These are phyloP conservation scores for Callimorpha dominula DNA, from an alignment of 2,888 invertebrate genomes.

Conservation along the genomic window DNA sequence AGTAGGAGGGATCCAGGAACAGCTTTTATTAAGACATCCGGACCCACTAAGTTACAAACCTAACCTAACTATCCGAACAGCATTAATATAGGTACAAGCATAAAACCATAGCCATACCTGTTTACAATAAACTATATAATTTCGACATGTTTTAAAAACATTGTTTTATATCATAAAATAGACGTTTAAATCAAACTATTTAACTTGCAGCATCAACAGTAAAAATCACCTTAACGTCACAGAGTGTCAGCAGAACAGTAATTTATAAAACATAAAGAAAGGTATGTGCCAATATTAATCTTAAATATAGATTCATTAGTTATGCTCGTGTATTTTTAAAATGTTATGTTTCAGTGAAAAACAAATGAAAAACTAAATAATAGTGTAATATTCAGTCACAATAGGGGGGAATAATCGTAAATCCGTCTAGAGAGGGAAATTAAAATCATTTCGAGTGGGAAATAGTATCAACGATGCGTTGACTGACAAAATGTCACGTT, in stretches of 20 bases:
- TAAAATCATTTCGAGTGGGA: conserved; percentile 69
- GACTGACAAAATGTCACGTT: conserved; percentile 69
- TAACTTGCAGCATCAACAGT: conserved; percentile 32
- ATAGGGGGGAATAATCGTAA: conserved; percentile 68
- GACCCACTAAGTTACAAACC: too few species aligned
- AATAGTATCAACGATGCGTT: conserved; percentile 62
- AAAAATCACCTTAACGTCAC: conserved; percentile 49
- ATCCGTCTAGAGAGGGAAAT: conserved; percentile 71
- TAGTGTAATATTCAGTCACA: conserved; percentile 74
- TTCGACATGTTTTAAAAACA: conserved; percentile 13
- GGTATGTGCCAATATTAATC: conserved; percentile 48
- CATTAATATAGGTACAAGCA: not conserved
- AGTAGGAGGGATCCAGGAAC: too few species aligned
- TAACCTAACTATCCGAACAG: too few species aligned
- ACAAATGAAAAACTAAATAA: conserved; percentile 65
- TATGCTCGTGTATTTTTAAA: conserved; percentile 37
- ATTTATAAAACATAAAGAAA: conserved; percentile 48
- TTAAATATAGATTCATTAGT: conserved; percentile 38
- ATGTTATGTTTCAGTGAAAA: conserved; percentile 49
- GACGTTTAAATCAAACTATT: conserved; percentile 32
- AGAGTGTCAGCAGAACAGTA: conserved; percentile 34
- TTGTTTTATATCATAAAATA: conserved; percentile 29
- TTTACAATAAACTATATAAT: conserved; percentile 16
- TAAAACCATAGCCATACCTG: not conserved
- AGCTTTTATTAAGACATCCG: too few species aligned